Evolutionary conservation across 2,113 vertebrate species (phyloP).

Genomic region (Brachyhypopomus occidentalis): DNA sequence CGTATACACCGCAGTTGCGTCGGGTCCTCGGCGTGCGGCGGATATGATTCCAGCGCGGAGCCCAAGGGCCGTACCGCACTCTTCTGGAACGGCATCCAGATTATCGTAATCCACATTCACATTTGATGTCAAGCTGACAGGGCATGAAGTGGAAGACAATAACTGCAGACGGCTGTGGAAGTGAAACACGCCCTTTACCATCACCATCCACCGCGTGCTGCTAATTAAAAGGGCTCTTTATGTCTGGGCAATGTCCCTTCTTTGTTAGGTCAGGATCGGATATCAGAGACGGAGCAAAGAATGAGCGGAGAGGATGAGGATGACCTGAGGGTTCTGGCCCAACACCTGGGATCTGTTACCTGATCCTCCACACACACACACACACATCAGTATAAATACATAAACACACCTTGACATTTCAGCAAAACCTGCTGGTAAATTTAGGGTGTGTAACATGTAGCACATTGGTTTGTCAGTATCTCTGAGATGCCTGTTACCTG

Average conservation of each 20-base stretch:
- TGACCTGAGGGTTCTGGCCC: conserved; percentile 65
- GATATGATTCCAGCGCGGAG: not conserved
- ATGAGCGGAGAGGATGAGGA: conserved; percentile 51
- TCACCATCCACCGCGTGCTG: conserved; percentile 50
- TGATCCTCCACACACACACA: conserved; percentile 29
- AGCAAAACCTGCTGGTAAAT: not conserved
- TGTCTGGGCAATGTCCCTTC: conserved; percentile 46
- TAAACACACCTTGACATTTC: conserved; percentile 10
- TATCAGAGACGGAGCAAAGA: conserved; percentile 62
- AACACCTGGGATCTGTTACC: conserved; percentile 75
- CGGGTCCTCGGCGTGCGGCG: conserved; percentile 9
- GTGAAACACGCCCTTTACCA: conserved; percentile 53
- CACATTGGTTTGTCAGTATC: not conserved
- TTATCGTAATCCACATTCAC: conserved; percentile 32
- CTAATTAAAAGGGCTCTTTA: conserved; percentile 76
- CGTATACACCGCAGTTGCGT: conserved; percentile 6
- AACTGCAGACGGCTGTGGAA: conserved; percentile 20
- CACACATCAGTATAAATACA: conserved; percentile 24
- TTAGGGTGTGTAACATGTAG: not conserved
- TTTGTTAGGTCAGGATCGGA: conserved; percentile 63
- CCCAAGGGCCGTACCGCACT: conserved; percentile 6
- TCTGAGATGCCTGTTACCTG: not conserved
- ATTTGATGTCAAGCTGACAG: conserved; percentile 36
- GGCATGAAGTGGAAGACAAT: conserved; percentile 39
- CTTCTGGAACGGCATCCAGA: conserved; percentile 30